Evolutionary conservation across 2,888 invertebrate species (phyloP).

Genomic region (Amorpha juglandis): DNA sequence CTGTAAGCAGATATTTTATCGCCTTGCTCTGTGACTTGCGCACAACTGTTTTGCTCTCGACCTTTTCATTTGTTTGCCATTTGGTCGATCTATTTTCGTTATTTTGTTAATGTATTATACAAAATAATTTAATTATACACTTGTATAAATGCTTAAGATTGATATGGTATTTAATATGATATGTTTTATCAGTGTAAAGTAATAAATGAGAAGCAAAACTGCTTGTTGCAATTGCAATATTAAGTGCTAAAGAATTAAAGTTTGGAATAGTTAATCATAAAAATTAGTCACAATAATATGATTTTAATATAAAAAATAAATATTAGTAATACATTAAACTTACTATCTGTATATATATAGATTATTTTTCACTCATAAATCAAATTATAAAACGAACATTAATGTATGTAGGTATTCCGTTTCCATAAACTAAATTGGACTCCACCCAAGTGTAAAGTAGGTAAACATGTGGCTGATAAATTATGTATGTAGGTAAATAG

Average conservation of each 20-base stretch:
- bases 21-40: conserved; percentile 34
- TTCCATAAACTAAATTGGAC: neutral
- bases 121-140: too few relatives aligned
- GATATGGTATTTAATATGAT: too few relatives aligned
- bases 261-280: neutral
- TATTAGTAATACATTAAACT: too few relatives aligned
- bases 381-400: neutral
- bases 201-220: too few relatives aligned
- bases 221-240: too few relatives aligned
- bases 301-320: neutral
- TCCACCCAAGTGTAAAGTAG: neutral
- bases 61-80: conserved; percentile 43
- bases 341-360: neutral
- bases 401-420: neutral
- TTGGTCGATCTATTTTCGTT: conserved; percentile 11
- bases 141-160: too few relatives aligned
- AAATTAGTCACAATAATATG: neutral
- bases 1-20: conserved; percentile 58
- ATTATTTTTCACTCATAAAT: neutral
- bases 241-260: too few relatives aligned
- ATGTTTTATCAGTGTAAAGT: too few relatives aligned
- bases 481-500: conserved; percentile 29
- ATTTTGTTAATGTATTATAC: too few relatives aligned
- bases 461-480: conserved; percentile 15
- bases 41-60: conserved; percentile 49